A percentile compares a stretch with the other conserved stretches of the same genome.
Conservation (phyloP, 2,888 invertebrate species). For the Apamea anceps region DNA sequence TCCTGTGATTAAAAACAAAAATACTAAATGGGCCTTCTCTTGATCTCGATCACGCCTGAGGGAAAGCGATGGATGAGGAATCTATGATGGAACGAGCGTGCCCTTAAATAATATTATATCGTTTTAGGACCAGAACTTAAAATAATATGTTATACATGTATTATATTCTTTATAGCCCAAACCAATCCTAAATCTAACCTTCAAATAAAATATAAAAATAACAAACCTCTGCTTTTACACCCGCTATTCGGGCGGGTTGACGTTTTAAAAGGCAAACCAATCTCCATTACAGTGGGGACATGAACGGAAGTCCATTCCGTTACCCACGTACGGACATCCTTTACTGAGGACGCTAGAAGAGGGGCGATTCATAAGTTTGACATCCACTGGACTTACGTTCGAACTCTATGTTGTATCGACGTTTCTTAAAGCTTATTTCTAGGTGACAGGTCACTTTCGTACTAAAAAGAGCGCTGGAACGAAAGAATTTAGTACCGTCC, state of each 20-base stretch:
- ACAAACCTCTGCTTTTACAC: slow-evolving; percentile 10
- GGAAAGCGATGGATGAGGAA: too few species aligned
- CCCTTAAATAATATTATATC: too few species aligned
- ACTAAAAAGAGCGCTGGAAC: neutral
- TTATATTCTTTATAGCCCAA: too few species aligned
- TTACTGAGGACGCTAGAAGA: slow-evolving; percentile 22
- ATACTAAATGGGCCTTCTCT: too few species aligned
- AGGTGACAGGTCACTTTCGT: neutral
- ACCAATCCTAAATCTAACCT: neutral
- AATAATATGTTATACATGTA: too few species aligned
- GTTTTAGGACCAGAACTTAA: too few species aligned
- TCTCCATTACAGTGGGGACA: slow-evolving; percentile 62
- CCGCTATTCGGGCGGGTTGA: slow-evolving; percentile 26
- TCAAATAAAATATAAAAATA: slow-evolving; percentile 25
- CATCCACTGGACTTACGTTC: slow-evolving; percentile 16
- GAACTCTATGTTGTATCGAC: slow-evolving; percentile 2
- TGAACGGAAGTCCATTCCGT: slow-evolving; percentile 59
- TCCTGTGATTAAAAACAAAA: too few species aligned
- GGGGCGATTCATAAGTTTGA: slow-evolving; percentile 37
- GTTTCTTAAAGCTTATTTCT: neutral
- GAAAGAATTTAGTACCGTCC: neutral
- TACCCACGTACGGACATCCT: slow-evolving; percentile 25
- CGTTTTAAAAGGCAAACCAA: slow-evolving; percentile 61
- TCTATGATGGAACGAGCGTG: too few species aligned
- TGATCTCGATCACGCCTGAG: too few species aligned